Evolutionary conservation across 1,140 invertebrate genomes (phyloP).

Genomic region (Dreissena polymorpha): DNA sequence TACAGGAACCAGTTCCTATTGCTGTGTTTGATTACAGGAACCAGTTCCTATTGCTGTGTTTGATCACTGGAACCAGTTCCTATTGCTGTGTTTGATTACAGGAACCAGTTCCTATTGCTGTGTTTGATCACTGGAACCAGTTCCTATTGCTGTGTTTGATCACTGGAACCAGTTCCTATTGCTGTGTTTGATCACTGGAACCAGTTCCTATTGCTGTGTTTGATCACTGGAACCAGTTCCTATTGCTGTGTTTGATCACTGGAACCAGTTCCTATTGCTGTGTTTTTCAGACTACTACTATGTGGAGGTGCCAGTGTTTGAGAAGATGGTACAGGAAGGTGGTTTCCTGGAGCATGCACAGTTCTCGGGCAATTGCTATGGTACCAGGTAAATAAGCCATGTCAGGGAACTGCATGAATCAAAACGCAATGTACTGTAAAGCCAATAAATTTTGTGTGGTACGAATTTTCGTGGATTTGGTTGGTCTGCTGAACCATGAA

Average conservation of each 20-base stretch:
- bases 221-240: slow-evolving; percentile 19
- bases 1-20: too few species aligned
- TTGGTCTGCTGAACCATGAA: too few species aligned
- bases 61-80: slow-evolving; percentile 19
- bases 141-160: slow-evolving; percentile 11
- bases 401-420: background rate
- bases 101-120: too few species aligned
- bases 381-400: slow-evolving; percentile 89
- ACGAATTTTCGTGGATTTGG: too few species aligned
- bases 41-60: background rate
- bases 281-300: slow-evolving; percentile 92
- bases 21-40: slow-evolving; percentile 29
- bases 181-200: slow-evolving; percentile 29
- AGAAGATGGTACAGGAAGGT: slow-evolving; percentile 86
- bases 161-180: too few species aligned
- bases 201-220: background rate
- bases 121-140: slow-evolving; percentile 29
- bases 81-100: slow-evolving; percentile 27
- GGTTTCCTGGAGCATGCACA: slow-evolving; percentile 96
- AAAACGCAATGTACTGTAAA: background rate
- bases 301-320: slow-evolving; percentile 88
- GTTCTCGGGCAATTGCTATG: slow-evolving; percentile 97
- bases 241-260: too few species aligned
- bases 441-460: too few species aligned
- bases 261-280: too few species aligned